phyloP scores from a whole-genome alignment of 2,797 vertebrate species.

The Trachurus trachurus region DNA sequence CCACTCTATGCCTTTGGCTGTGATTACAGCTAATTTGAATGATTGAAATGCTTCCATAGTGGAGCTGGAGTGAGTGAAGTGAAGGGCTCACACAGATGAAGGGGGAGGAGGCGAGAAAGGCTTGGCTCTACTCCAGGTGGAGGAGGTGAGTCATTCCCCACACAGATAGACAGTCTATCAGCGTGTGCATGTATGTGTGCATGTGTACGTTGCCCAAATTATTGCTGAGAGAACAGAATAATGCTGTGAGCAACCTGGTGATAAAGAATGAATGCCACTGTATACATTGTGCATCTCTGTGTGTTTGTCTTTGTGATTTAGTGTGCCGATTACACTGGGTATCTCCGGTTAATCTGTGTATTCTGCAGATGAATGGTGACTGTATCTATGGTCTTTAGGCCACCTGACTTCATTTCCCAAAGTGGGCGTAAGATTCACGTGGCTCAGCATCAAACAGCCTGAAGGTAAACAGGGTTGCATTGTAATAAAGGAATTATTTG shows the following conservation, averaged over 20 bases:
- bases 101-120: conserved; percentile 80
- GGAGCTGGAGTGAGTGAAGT: conserved; percentile 80
- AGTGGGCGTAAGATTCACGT: conserved; percentile 39
- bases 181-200: conserved; percentile 22
- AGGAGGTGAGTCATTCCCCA: conserved; percentile 81
- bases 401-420: conserved; percentile 32
- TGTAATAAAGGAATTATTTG: background rate
- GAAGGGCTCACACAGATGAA: conserved; percentile 81
- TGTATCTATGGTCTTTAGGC: conserved; percentile 40
- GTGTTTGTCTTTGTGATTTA: conserved; percentile 39
- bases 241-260: conserved; percentile 45
- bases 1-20: conserved; percentile 78
- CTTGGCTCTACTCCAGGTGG: conserved; percentile 81
- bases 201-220: conserved; percentile 41
- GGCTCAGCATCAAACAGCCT: conserved; percentile 31
- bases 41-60: conserved; percentile 83
- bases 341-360: conserved; percentile 45
- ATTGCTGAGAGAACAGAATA: conserved; percentile 61
- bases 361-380: conserved; percentile 39
- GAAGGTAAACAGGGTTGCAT: conserved; percentile 25
- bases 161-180: conserved; percentile 70
- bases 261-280: conserved; percentile 49
- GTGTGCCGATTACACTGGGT: conserved; percentile 26
- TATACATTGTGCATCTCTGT: conserved; percentile 29
- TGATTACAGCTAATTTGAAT: conserved; percentile 85